Base-by-base conservation (phyloP, 2,888 invertebrate species). In the Phania funesta region DNA sequence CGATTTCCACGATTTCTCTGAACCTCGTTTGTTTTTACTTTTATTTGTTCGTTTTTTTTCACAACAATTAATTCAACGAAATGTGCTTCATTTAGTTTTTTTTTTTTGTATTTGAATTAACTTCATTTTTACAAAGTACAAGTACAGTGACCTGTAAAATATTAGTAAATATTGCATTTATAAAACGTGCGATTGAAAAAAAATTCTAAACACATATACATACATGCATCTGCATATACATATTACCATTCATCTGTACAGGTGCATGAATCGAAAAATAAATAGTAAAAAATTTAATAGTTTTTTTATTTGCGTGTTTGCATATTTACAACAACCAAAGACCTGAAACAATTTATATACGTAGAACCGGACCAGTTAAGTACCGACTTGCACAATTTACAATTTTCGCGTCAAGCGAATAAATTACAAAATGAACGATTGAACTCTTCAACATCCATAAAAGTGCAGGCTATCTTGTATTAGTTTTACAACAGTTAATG, bases 111-210 rank as follows among this genome's bases (percentile, higher is more conserved):
- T 54, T 68, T 62, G 68, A 54, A 46, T 65, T 16, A 65, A 71
- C 29, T 77, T 46, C 29, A 6, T 35, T 64, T 4, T 54, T 26
- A 16, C 29, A 48, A 48, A 73, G 16, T 62, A 18, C 9, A 22
- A 68, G 68, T 62, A 56, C 81, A 60, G 24, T 64, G 73, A 77
- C 71, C 73, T 77, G 67, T 68, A 46, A 67, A 80, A 60, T 60
- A 64, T 54, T 58, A 77, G 41, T 50, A 48, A 35, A 44, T 54
- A 52, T 24, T 44, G 20, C 35, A 54, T 18, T 52, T 44, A 41
- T 22, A 9, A 44, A 70, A 29, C 48, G 18, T 50, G 56, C 16
- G 6, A 35, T 29, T 11, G n/a, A 44, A 29, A 62, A 44, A 44
- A 16, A 38, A 13, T 32, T 52, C 35, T 2, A 22, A 16, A 62